A percentile compares a stretch with the other conserved stretches of the same genome.
Conservation (phyloP, 2,797 vertebrate species). For the Chaetophractus vellerosus region DNA sequence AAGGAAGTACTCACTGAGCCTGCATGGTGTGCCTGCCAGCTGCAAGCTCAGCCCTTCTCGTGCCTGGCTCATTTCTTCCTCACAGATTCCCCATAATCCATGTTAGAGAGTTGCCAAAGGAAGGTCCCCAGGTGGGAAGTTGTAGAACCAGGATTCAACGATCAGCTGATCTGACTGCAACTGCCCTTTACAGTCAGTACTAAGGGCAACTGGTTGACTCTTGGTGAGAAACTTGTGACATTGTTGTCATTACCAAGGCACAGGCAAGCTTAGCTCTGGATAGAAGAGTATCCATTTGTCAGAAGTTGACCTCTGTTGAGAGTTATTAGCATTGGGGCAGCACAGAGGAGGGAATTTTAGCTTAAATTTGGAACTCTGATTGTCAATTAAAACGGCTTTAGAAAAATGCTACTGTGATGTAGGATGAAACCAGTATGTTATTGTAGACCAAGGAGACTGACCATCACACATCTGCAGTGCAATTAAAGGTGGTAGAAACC, state of each 20-base stretch:
- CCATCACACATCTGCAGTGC: fast-evolving
- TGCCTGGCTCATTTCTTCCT: not conserved
- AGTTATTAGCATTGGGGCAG: not conserved
- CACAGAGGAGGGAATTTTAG: not conserved
- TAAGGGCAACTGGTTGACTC: not conserved
- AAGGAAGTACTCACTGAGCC: not conserved
- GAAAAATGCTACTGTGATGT: not conserved
- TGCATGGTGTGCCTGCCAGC: fast-evolving
- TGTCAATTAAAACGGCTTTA: not conserved
- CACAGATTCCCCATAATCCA: no score
- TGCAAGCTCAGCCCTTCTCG: not conserved
- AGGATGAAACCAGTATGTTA: not conserved
- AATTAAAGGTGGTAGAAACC: not conserved
- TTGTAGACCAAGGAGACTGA: not conserved
- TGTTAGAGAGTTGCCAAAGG: fast-evolving
- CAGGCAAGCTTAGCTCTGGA: not conserved
- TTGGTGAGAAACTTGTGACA: not conserved
- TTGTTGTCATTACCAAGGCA: fast-evolving
- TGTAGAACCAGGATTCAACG: not conserved
- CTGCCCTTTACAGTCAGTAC: not conserved
- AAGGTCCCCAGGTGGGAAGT: no score
- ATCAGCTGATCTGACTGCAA: not conserved
- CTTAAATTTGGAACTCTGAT: not conserved
- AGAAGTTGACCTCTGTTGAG: not conserved
- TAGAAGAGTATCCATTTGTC: not conserved